A percentile compares a stretch with the other conserved stretches of the same genome.
Evolutionary conservation across 2,797 vertebrate species (phyloP).

Genomic region (Simalia tracyae): DNA sequence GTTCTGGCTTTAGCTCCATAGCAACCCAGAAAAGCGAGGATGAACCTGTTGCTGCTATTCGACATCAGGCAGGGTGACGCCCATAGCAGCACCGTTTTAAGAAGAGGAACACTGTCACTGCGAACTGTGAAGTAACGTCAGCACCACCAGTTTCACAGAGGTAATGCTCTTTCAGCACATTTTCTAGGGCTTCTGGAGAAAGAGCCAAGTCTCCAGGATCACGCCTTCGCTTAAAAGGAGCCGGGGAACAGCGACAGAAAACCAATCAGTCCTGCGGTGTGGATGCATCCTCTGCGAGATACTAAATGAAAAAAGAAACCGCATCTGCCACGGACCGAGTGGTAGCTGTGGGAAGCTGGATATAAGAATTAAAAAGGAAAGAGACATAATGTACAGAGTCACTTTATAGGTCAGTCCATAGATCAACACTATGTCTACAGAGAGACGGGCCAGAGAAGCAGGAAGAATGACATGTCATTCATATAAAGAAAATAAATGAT

Average conservation of each 20-base stretch:
- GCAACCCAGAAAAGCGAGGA: not conserved
- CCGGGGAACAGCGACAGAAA: conserved; percentile 36
- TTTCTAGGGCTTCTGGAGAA: conserved; percentile 44
- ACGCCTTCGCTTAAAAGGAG: conserved; percentile 26
- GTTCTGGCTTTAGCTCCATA: conserved; percentile 19
- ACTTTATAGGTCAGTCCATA: not conserved
- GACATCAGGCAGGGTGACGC: conserved; percentile 22
- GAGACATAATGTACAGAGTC: not conserved
- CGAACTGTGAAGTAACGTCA: conserved; percentile 44
- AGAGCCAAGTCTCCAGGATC: conserved; percentile 55
- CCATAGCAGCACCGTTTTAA: conserved; percentile 10
- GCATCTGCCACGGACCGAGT: not conserved
- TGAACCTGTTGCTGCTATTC: not conserved
- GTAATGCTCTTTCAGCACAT: conserved; percentile 58
- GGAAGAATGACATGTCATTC: not conserved
- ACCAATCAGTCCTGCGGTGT: conserved; percentile 40
- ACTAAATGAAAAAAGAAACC: not conserved
- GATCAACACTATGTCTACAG: not conserved
- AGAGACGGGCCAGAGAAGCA: not conserved
- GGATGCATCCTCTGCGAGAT: conserved; percentile 21
- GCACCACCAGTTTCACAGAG: conserved; percentile 48
- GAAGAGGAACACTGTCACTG: conserved; percentile 38
- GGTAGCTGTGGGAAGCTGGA: not conserved
- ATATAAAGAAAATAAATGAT: not conserved
- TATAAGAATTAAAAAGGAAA: conserved; percentile 13